phyloP scores from a whole-genome alignment of 2,113 vertebrate genomes.

The Eptesicus fuscus region DNA sequence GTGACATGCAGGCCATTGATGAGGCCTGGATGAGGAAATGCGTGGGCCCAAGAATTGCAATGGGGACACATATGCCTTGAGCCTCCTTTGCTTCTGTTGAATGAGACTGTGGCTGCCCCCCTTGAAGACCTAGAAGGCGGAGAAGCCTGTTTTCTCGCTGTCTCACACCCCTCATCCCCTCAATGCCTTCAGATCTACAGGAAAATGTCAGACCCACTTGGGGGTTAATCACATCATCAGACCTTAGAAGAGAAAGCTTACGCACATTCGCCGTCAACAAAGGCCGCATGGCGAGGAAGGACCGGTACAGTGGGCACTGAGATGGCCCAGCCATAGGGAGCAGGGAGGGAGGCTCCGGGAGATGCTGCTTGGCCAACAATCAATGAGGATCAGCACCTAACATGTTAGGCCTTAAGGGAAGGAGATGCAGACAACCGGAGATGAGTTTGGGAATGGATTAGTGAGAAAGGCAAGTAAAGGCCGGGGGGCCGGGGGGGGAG shows the following conservation, averaged over 20 bases:
- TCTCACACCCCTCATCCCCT: neutral
- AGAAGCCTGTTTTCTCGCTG: neutral
- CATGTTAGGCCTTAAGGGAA: neutral
- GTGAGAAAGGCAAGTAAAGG: neutral
- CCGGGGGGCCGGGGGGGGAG: too few species aligned
- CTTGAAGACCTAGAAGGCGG: neutral
- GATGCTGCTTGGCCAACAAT: neutral
- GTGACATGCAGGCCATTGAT: neutral
- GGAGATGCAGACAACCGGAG: neutral
- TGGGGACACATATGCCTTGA: neutral
- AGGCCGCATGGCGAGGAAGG: neutral
- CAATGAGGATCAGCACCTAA: neutral
- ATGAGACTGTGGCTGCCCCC: neutral
- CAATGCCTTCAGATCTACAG: neutral
- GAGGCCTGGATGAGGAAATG: neutral
- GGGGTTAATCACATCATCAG: neutral
- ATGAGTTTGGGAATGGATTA: neutral
- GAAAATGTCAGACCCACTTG: neutral
- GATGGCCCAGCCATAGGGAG: accelerated
- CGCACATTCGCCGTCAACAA: neutral
- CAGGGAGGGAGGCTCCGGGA: neutral
- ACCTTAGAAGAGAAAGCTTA: neutral
- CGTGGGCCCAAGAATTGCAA: neutral
- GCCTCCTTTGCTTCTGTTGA: neutral
- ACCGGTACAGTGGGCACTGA: neutral